phyloP scores from a whole-genome alignment of 1,140 invertebrate species.

The Paramacrobiotus metropolitanus region DNA sequence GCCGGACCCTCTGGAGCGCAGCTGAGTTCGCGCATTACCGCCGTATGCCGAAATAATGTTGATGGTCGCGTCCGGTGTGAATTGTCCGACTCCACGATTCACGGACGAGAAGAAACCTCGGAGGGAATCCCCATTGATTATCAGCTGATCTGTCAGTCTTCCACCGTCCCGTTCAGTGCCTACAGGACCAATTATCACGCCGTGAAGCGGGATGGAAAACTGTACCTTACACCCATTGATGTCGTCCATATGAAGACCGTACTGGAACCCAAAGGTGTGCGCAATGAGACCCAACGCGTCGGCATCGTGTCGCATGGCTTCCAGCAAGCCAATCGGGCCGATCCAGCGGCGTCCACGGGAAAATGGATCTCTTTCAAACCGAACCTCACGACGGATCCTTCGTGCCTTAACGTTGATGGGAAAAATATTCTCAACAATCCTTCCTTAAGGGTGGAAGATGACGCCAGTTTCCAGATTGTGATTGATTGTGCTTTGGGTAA shows the following conservation, averaged over 20 bases:
- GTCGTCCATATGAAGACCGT: not conserved
- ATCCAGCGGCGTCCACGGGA: too few species aligned
- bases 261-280: not conserved
- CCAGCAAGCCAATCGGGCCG: too few species aligned
- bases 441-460: too few species aligned
- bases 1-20: too few species aligned
- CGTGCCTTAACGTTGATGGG: too few species aligned
- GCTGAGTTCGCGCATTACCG: too few species aligned
- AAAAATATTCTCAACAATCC: too few species aligned
- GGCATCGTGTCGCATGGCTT: not conserved
- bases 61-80: not conserved
- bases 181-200: not conserved
- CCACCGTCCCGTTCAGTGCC: not conserved
- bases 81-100: not conserved
- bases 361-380: too few species aligned
- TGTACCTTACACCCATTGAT: not conserved
- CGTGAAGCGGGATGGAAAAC: not conserved
- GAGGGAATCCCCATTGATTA: constrained; percentile 1
- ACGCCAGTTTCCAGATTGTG: too few species aligned
- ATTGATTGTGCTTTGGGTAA: too few species aligned
- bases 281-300: not conserved
- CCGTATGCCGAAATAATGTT: not conserved
- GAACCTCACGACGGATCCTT: too few species aligned
- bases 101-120: not conserved
- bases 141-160: not conserved